These are phyloP conservation scores for Drosophila neotestacea DNA, from an alignment of 2,888 invertebrate genomes.

Conservation along the genomic window DNA sequence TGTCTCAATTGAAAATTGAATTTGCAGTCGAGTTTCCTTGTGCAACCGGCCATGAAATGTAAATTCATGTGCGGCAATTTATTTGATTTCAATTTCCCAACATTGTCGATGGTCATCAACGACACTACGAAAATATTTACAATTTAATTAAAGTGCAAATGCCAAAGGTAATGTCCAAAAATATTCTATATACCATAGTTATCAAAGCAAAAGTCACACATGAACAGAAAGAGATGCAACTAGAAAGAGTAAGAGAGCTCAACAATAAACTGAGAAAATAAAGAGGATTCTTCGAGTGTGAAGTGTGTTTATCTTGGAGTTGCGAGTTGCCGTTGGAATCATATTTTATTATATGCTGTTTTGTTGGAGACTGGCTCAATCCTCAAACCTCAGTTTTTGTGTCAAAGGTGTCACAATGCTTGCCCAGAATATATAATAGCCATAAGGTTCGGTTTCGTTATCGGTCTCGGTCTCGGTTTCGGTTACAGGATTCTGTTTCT, in stretches of 20 bases:
- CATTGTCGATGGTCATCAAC: slow-evolving; percentile 28
- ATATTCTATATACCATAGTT: slow-evolving; percentile 1
- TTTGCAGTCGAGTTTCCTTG: slow-evolving; percentile 19
- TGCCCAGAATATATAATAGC: slow-evolving; percentile 39
- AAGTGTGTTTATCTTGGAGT: slow-evolving; percentile 49
- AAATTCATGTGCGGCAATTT: slow-evolving; percentile 52
- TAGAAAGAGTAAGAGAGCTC: neutral
- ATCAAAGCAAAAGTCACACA: slow-evolving; percentile 6
- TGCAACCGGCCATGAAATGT: slow-evolving; percentile 48
- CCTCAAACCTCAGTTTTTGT: neutral
- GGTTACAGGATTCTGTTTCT: slow-evolving; percentile 1
- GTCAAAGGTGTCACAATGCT: slow-evolving; percentile 41
- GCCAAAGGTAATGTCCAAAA: slow-evolving; percentile 56
- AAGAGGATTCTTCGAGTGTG: slow-evolving; percentile 3
- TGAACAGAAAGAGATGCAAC: neutral
- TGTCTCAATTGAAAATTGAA: slow-evolving; percentile 35
- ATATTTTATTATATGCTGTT: slow-evolving; percentile 42
- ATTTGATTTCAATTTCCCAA: slow-evolving; percentile 50
- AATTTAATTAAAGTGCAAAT: slow-evolving; percentile 76
- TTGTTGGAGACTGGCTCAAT: neutral
- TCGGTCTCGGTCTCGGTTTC: slow-evolving; percentile 1
- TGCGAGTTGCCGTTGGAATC: slow-evolving; percentile 37
- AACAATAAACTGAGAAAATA: neutral
- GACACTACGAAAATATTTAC: slow-evolving; percentile 63
- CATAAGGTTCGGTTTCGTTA: slow-evolving; percentile 25